Evolutionary conservation across 2,113 vertebrate species (phyloP), one percentile per base, ranked within the genome.

Genomic region (Rafetus swinhoei): DNA sequence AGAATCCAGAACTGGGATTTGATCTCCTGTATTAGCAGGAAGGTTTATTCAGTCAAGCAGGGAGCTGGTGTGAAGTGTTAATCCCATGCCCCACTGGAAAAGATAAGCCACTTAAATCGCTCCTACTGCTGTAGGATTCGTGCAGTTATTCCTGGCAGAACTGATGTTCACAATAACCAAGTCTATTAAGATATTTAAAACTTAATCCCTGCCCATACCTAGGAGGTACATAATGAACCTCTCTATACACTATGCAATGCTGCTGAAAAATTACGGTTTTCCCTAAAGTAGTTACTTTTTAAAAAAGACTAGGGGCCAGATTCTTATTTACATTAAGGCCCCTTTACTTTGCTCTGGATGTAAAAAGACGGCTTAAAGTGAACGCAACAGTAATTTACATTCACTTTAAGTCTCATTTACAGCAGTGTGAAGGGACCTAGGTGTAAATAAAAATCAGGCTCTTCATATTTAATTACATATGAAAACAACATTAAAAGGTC

Each of bases 81-180:
- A 74, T 39, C 11, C 50, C 4, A 3, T 86, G 88, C 82, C 87
- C 84, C 79, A 22, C 55, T 4, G 35, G 69, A 56, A 82, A 50
- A 85, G n/a, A 91, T 74, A 95, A 94, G 62, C 60, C 35, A 56
- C 52, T 86, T 92, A 69, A 86, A 87, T 84, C 19, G 4, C 86
- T 89, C 88, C 80, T 87, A 72, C 88, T 50, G 60, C 82, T 84
- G 88, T 90, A 94, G 84, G 90, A 93, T 89, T 91, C 86, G 62
- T 87, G 21, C 7, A 79, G 55, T 74, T 1, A 2, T 81, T 91
- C 45, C 16, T 94, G 87, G 60, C 86, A 24, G 89, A 27, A 54
- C 89, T 94, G 84, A 65, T 59, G 90, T 29, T 54, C 90, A 92
- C 79, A 95, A 16, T 77, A 95, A 81, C 55, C 88, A 87, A 0